Conservation (phyloP, 2,113 vertebrate species). For the Cheilinus undulatus region DNA sequence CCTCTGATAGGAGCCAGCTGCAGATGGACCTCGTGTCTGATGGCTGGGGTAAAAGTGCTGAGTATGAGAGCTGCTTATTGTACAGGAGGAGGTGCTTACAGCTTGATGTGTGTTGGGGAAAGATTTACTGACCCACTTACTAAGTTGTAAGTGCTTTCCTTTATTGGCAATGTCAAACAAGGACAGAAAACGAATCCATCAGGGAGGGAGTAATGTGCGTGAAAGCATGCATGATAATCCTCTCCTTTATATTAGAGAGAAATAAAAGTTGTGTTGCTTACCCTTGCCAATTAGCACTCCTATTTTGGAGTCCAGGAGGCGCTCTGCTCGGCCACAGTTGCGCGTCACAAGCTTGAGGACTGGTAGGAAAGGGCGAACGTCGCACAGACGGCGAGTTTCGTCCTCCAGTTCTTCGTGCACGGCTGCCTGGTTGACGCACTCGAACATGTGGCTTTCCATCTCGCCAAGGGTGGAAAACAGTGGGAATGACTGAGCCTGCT, state of each 20-base stretch:
- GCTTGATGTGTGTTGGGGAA: slow-evolving; percentile 1
- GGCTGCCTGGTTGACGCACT: slow-evolving; percentile 96
- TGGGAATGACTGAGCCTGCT: slow-evolving; percentile 93
- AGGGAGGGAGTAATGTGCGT: neutral
- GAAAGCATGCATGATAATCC: slow-evolving; percentile 2
- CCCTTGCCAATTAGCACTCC: slow-evolving; percentile 98
- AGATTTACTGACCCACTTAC: slow-evolving; percentile 40
- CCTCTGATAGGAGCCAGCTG: slow-evolving; percentile 40
- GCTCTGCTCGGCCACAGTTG: slow-evolving; percentile 94
- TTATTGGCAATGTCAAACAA: slow-evolving; percentile 37
- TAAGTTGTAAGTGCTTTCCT: slow-evolving; percentile 34
- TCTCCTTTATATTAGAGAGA: neutral
- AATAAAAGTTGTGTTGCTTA: slow-evolving; percentile 66
- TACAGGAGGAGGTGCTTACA: slow-evolving; percentile 25
- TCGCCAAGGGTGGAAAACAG: slow-evolving; percentile 93
- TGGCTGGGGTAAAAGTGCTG: slow-evolving; percentile 19
- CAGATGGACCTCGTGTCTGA: slow-evolving; percentile 17
- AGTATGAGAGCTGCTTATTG: slow-evolving; percentile 7
- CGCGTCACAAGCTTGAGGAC: slow-evolving; percentile 94
- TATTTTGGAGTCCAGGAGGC: slow-evolving; percentile 94
- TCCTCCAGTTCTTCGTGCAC: slow-evolving; percentile 97
- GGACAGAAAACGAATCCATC: slow-evolving; percentile 6
- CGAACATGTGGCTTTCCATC: slow-evolving; percentile 97
- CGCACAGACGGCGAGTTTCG: slow-evolving; percentile 93
- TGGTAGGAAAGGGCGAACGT: slow-evolving; percentile 95